phyloP scores from a whole-genome alignment of 2,888 invertebrate genomes.

The Limnephilus auricula region DNA sequence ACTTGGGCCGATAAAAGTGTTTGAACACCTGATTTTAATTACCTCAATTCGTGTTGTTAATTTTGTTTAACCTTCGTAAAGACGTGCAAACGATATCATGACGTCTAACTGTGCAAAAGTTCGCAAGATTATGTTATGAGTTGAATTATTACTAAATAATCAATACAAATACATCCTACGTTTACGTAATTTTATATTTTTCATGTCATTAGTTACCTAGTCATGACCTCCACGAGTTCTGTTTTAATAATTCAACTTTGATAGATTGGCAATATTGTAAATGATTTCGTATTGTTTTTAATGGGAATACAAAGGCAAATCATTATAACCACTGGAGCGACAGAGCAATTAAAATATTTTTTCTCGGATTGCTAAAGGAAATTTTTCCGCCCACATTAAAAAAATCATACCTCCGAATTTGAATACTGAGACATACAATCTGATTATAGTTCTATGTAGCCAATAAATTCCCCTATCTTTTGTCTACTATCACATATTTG shows the following conservation, averaged over 20 bases:
- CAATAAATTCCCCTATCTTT: too few relatives aligned
- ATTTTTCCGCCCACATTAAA: too few relatives aligned
- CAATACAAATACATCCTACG: neutral
- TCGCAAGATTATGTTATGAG: neutral
- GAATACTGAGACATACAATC: too few relatives aligned
- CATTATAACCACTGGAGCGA: too few relatives aligned
- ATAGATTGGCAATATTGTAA: neutral
- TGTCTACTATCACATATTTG: too few relatives aligned
- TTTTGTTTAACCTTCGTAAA: neutral
- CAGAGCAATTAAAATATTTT: too few relatives aligned
- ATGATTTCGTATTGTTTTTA: neutral
- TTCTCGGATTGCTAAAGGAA: too few relatives aligned
- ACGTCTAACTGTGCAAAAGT: neutral
- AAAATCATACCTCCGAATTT: too few relatives aligned
- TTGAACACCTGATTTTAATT: neutral
- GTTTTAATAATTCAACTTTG: neutral
- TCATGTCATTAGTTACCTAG: neutral
- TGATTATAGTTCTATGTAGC: too few relatives aligned
- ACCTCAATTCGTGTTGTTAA: neutral
- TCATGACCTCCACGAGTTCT: neutral
- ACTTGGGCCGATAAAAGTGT: neutral
- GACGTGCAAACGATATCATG: neutral
- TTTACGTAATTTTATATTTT: neutral
- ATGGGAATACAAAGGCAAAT: too few relatives aligned
- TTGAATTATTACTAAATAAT: neutral